A percentile compares a stretch with the other conserved stretches of the same genome.
Conservation (phyloP, 2,113 vertebrate species). For the Strigops habroptila region DNA sequence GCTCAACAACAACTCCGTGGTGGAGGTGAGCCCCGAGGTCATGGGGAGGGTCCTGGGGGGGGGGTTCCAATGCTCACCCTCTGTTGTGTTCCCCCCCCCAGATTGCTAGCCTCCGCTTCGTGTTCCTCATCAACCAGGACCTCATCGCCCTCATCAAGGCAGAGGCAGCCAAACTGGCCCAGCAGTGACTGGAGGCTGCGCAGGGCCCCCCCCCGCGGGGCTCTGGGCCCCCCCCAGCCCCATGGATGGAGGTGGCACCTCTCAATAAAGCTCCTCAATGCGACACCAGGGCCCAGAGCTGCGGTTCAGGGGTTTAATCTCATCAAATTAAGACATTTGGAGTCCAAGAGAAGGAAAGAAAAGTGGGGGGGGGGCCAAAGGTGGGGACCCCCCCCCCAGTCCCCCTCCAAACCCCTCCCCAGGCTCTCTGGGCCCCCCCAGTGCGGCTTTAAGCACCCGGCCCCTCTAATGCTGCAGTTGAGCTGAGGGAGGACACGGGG, state of each 20-base stretch:
- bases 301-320: neutral
- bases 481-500: neutral
- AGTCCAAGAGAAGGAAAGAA: neutral
- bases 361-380: neutral
- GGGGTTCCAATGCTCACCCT: neutral
- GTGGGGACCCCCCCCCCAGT: neutral
- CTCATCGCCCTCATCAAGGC: constrained; percentile 94
- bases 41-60: accelerated
- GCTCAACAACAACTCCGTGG: constrained; percentile 94
- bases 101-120: constrained; percentile 94
- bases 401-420: neutral
- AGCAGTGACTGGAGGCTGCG: constrained; percentile 67
- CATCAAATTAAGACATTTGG: neutral
- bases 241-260: neutral
- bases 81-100: neutral
- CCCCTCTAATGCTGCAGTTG: neutral
- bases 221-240: no score
- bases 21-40: constrained; percentile 78
- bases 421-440: neutral
- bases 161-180: constrained; percentile 91
- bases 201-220: no score
- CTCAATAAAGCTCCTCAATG: neutral
- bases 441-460: neutral
- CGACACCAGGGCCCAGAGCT: neutral
- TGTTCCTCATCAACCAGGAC: constrained; percentile 96